These are phyloP conservation scores for Andrena bucephala DNA, from an alignment of 2,888 invertebrate genomes.

Conservation along the genomic window DNA sequence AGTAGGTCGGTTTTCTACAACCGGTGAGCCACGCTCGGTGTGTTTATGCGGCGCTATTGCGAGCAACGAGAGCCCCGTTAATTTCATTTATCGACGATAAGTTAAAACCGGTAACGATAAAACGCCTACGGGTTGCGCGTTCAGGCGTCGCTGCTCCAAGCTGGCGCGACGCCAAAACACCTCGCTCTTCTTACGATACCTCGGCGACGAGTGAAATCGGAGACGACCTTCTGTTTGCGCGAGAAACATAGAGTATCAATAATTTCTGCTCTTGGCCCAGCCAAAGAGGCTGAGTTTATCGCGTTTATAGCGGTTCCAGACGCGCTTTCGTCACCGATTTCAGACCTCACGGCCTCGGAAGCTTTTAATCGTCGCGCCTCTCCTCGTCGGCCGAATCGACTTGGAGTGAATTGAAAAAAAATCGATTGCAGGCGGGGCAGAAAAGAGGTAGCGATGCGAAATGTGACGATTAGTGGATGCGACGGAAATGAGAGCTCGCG, in stretches of 20 bases:
- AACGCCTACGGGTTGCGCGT: slow-evolving; percentile 37
- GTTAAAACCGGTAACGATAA: slow-evolving; percentile 59
- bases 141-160: neutral
- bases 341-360: too few species aligned
- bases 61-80: slow-evolving; percentile 13
- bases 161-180: slow-evolving; percentile 55
- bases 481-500: neutral
- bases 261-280: neutral
- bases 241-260: neutral
- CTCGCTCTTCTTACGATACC: slow-evolving; percentile 24
- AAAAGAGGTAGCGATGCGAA: neutral
- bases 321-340: too few species aligned
- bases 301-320: too few species aligned
- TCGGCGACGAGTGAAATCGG: slow-evolving; percentile 9
- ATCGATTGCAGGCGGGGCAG: neutral
- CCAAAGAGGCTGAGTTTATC: neutral
- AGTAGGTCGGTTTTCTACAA: slow-evolving; percentile 7
- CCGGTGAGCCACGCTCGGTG: slow-evolving; percentile 9
- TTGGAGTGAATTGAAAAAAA: slow-evolving; percentile 4
- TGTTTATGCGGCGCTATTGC: slow-evolving; percentile 6
- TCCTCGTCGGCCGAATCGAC: neutral
- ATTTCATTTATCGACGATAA: slow-evolving; percentile 51
- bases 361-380: neutral
- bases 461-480: slow-evolving; percentile 2
- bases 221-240: slow-evolving; percentile 6